Percentiles rank a stretch among this genome's conserved stretches.
Evolutionary conservation across 2,113 vertebrate genomes (phyloP).

Genomic region (Leucosticte australis): DNA sequence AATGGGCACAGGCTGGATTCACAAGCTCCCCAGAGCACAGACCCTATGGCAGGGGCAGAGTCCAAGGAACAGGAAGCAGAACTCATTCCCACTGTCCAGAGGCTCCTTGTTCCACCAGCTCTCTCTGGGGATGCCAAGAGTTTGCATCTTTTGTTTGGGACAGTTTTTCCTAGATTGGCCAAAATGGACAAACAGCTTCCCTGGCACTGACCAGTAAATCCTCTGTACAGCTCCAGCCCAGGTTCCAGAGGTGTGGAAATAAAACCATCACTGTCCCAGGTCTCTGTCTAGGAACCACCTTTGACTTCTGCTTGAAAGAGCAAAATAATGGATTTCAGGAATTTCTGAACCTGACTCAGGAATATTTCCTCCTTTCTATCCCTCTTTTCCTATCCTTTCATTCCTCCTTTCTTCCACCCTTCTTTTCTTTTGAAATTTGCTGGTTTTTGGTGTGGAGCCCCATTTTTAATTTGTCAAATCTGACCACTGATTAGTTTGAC

Average conservation of each 20-base stretch:
- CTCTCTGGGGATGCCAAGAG: background rate
- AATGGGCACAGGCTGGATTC: background rate
- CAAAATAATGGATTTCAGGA: background rate
- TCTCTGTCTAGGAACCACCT: conserved; percentile 49
- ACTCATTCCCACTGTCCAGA: background rate
- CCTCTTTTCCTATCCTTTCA: background rate
- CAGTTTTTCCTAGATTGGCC: background rate
- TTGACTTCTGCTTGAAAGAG: background rate
- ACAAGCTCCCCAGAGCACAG: background rate
- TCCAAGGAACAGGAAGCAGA: background rate
- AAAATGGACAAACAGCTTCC: background rate
- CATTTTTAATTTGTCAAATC: background rate
- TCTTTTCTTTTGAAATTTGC: background rate
- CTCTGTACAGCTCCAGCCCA: background rate
- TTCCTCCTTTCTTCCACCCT: background rate
- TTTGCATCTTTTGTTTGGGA: background rate
- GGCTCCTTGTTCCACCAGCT: conserved; percentile 1
- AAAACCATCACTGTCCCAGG: background rate
- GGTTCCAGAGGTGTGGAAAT: conserved; percentile 9
- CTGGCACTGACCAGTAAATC: conserved; percentile 12
- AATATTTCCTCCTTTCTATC: background rate
- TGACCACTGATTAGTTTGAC: too few relatives aligned
- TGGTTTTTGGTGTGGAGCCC: background rate
- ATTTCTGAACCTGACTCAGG: background rate
- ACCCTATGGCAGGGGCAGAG: background rate